Conservation (phyloP, 2,113 vertebrate genomes). For the Pogonocichla stellata region DNA sequence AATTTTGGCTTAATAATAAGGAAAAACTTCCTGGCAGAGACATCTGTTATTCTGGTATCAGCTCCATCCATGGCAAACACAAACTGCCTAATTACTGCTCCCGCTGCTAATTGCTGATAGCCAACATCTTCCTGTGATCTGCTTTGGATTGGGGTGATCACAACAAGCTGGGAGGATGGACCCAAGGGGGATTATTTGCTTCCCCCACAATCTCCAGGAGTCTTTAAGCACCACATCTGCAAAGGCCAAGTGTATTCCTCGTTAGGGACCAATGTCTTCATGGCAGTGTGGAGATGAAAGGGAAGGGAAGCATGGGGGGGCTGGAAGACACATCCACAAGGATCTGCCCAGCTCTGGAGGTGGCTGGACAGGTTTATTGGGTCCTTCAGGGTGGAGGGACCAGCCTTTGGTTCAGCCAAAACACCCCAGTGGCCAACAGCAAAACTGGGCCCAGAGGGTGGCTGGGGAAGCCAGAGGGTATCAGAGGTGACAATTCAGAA, state of each 20-base stretch:
- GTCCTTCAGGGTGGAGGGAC: background rate
- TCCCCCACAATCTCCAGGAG: background rate
- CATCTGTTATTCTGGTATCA: background rate
- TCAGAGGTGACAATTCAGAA: background rate
- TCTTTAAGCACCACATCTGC: background rate
- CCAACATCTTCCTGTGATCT: background rate
- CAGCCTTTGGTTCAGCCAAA: background rate
- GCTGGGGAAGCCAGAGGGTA: background rate
- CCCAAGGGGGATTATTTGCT: background rate
- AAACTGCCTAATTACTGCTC: slow-evolving; percentile 10
- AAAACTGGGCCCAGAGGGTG: background rate
- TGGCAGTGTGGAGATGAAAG: background rate
- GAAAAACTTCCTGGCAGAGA: background rate
- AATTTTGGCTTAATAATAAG: background rate
- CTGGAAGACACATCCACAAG: background rate
- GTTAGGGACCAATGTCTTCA: background rate
- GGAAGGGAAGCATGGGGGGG: background rate
- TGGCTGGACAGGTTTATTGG: background rate
- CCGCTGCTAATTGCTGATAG: background rate
- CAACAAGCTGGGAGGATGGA: background rate
- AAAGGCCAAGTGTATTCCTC: slow-evolving; percentile 36
- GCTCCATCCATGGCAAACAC: background rate
- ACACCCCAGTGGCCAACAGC: background rate
- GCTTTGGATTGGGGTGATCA: background rate
- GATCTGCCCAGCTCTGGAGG: background rate